Evolutionary conservation across 2,888 invertebrate genomes (phyloP).

Genomic region (Xestia ashworthii): DNA sequence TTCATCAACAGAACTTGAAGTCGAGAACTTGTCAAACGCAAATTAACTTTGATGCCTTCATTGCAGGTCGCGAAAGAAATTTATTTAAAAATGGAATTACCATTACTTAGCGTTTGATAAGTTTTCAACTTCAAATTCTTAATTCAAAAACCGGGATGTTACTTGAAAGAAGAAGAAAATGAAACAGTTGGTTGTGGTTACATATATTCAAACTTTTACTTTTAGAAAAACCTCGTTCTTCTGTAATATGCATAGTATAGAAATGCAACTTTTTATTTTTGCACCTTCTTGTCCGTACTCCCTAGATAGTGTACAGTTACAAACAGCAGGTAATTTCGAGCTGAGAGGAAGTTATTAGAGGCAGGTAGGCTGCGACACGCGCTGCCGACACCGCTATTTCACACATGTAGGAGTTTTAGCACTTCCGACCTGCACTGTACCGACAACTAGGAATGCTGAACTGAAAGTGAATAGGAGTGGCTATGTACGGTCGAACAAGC

Average conservation of each 20-base stretch:
- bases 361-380: not conserved
- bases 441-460: not conserved
- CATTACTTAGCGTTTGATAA: not conserved
- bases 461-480: not conserved
- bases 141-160: not conserved
- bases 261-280: not conserved
- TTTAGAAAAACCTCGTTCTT: not conserved
- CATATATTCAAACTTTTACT: not conserved
- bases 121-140: not conserved
- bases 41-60: not conserved
- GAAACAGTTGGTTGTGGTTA: too few relatives aligned
- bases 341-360: constrained; percentile 47
- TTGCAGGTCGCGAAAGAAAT: not conserved
- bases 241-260: not conserved
- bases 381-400: constrained; percentile 15
- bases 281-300: not conserved
- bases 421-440: constrained; percentile 26
- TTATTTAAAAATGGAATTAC: not conserved
- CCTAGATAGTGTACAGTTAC: constrained; percentile 4
- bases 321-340: constrained; percentile 25
- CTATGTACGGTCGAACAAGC: too few relatives aligned
- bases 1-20: not conserved
- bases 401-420: constrained; percentile 18
- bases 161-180: not conserved
- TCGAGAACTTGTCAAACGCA: not conserved